Percentiles rank a stretch among this genome's conserved stretches.
Evolutionary conservation across 2,113 vertebrate species (phyloP).

Genomic region (Lasiurus borealis): DNA sequence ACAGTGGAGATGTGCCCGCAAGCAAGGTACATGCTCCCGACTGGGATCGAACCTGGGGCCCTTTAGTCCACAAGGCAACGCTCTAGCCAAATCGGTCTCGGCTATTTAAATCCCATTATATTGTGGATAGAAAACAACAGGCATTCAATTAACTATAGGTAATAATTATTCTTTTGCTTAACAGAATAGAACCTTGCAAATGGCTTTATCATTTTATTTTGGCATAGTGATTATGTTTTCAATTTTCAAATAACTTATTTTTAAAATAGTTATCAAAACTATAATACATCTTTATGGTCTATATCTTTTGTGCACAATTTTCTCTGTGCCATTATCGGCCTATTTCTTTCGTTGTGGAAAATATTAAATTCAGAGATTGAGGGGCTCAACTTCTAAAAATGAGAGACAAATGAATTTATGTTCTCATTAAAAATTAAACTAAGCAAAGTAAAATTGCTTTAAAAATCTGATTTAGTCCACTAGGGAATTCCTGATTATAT

Average conservation of each 20-base stretch:
- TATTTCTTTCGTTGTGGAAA: neutral
- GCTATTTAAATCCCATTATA: neutral
- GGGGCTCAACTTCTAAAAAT: neutral
- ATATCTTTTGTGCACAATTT: neutral
- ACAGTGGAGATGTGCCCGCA: no score
- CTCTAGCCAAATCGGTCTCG: no score
- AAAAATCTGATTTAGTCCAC: neutral
- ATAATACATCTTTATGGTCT: neutral
- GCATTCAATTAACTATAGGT: neutral
- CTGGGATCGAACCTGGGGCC: no score
- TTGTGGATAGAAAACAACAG: neutral
- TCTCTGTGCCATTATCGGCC: neutral
- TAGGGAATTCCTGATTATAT: neutral
- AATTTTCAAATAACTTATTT: constrained; percentile 11
- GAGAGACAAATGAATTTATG: neutral
- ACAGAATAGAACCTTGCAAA: neutral
- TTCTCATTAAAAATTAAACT: neutral
- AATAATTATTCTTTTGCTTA: constrained; percentile 37
- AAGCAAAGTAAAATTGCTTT: neutral
- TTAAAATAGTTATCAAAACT: neutral
- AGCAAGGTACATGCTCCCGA: no score
- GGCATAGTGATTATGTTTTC: neutral
- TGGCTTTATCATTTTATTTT: neutral
- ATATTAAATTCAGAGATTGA: constrained; percentile 5
- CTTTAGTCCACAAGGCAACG: no score